phyloP scores from a whole-genome alignment of 2,888 invertebrate genomes.

The Plagodis dolabraria region DNA sequence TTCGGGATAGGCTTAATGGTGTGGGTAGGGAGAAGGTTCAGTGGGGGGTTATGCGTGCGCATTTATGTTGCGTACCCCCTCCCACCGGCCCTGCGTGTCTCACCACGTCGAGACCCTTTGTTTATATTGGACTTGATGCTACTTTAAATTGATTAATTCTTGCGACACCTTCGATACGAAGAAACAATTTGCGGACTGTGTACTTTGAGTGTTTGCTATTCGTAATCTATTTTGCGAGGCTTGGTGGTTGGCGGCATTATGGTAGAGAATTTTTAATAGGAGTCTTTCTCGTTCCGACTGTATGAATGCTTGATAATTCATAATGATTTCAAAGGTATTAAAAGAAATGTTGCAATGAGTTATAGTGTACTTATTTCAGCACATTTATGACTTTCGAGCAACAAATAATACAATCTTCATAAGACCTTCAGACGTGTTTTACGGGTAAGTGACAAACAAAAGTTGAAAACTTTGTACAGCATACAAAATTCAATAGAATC shows the following conservation, averaged over 20 bases:
- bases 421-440: slow-evolving; percentile 25
- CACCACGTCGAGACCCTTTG: slow-evolving; percentile 68
- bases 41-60: slow-evolving; percentile 75
- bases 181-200: slow-evolving; percentile 44
- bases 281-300: no score
- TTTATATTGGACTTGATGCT: slow-evolving; percentile 80
- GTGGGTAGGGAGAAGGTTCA: slow-evolving; percentile 54
- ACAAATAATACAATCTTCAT: slow-evolving; percentile 15
- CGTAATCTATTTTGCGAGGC: slow-evolving; percentile 18
- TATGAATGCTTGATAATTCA: no score
- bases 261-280: no score
- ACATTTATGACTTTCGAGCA: no score
- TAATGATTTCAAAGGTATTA: no score
- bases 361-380: no score
- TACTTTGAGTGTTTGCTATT: slow-evolving; percentile 28
- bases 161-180: slow-evolving; percentile 69
- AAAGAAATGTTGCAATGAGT: no score
- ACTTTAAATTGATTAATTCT: slow-evolving; percentile 81
- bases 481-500: slow-evolving; percentile 57
- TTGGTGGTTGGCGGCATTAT: neutral
- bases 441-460: slow-evolving; percentile 31
- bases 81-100: slow-evolving; percentile 61
- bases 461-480: slow-evolving; percentile 33
- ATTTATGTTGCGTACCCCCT: slow-evolving; percentile 55
- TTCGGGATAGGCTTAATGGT: slow-evolving; percentile 66